Percentiles rank a stretch among this genome's conserved stretches.
phyloP scores from a whole-genome alignment of 2,113 vertebrate species.

The Carettochelys insculpta region DNA sequence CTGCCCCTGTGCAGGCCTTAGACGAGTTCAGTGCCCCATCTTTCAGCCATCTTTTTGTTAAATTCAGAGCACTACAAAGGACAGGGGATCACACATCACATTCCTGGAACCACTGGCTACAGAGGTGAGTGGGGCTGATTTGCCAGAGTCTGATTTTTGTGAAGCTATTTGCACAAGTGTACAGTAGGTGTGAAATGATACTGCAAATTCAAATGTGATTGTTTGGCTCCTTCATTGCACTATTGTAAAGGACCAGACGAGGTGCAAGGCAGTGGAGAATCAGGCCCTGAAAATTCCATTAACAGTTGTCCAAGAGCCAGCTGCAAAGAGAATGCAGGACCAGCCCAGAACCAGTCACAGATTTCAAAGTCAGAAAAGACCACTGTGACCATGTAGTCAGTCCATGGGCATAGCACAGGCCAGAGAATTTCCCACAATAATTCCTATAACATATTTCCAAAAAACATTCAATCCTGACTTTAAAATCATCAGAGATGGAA shows the following conservation, averaged over 20 bases:
- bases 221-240: not conserved
- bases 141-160: not conserved
- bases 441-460: too few relatives aligned
- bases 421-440: too few relatives aligned
- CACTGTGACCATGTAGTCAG: too few relatives aligned
- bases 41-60: not conserved
- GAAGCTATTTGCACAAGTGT: not conserved
- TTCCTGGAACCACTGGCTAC: not conserved
- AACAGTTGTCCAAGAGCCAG: not conserved
- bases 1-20: not conserved
- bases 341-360: too few relatives aligned
- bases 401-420: too few relatives aligned
- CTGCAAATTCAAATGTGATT: not conserved
- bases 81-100: rapidly evolving
- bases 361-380: too few relatives aligned
- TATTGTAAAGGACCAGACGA: rapidly evolving
- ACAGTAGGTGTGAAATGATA: not conserved
- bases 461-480: too few relatives aligned
- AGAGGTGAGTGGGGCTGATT: not conserved
- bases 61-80: not conserved
- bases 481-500: too few relatives aligned
- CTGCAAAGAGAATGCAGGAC: too few relatives aligned
- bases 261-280: not conserved
- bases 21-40: not conserved
- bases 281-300: not conserved